Evolutionary conservation across 2,797 vertebrate species (phyloP).

Genomic region (Acropternis orthonyx): DNA sequence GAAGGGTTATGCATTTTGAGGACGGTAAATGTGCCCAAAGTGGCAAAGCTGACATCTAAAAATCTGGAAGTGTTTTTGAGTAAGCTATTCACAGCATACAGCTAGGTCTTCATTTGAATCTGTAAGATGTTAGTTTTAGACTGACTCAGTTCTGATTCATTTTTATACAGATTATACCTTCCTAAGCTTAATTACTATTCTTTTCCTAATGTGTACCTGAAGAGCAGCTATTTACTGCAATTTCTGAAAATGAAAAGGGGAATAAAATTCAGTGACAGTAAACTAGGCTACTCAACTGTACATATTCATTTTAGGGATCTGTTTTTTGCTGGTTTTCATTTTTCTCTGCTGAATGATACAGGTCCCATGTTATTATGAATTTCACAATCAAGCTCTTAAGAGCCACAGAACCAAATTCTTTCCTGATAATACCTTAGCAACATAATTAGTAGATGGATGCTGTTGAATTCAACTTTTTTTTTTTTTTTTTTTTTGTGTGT

Average conservation of each 20-base stretch:
- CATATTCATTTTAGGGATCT: background rate
- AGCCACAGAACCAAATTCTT: background rate
- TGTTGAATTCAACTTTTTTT: background rate
- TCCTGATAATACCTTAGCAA: background rate
- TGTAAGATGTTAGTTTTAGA: background rate
- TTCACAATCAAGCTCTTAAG: background rate
- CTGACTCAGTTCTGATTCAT: slow-evolving; percentile 26
- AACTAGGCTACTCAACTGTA: background rate
- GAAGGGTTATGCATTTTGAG: slow-evolving; percentile 19
- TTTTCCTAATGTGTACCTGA: slow-evolving; percentile 23
- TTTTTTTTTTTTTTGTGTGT: background rate
- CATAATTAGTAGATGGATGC: background rate
- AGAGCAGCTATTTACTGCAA: slow-evolving; percentile 27
- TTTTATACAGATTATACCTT: slow-evolving; percentile 57
- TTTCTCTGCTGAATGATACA: background rate
- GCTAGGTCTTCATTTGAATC: slow-evolving; percentile 25
- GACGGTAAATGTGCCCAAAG: background rate
- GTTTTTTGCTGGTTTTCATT: background rate
- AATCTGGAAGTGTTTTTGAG: slow-evolving; percentile 32
- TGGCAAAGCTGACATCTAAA: slow-evolving; percentile 1
- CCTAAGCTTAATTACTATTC: slow-evolving; percentile 42
- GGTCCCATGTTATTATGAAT: background rate
- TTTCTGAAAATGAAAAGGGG: slow-evolving; percentile 22
- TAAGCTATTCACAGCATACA: background rate
- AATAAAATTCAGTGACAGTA: background rate